phyloP scores from a whole-genome alignment of 2,888 invertebrate genomes.

The Scaptomyza caliginosa region DNA sequence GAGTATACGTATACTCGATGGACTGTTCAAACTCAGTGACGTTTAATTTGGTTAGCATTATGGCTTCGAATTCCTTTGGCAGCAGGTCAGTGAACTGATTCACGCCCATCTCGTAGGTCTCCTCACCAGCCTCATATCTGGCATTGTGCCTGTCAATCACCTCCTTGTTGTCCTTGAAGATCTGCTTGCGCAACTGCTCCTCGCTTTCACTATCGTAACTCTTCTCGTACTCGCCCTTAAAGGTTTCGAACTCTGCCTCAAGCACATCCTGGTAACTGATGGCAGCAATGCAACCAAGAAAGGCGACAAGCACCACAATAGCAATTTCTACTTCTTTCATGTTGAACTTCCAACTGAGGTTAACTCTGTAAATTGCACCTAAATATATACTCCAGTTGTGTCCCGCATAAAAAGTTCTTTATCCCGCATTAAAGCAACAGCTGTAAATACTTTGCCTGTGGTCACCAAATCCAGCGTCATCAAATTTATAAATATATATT shows the following conservation, averaged over 20 bases:
- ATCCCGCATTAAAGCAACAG: not conserved
- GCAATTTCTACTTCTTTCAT: constrained; percentile 12
- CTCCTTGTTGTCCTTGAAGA: constrained; percentile 93
- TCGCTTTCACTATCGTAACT: constrained; percentile 88
- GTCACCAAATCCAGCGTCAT: not conserved
- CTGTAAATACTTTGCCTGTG: not conserved
- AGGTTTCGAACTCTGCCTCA: constrained; percentile 20
- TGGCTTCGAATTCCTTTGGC: constrained; percentile 88
- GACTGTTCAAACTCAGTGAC: not conserved
- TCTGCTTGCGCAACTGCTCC: constrained; percentile 93
- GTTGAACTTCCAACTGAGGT: not conserved
- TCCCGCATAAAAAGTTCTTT: not conserved
- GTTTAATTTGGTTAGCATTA: constrained; percentile 15
- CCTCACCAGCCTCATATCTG: constrained; percentile 87
- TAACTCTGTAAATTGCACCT: not conserved
- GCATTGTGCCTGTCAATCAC: constrained; percentile 93
- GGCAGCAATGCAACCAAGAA: constrained; percentile 5
- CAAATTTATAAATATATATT: too few species aligned
- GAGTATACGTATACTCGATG: constrained; percentile 3
- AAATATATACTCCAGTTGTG: not conserved
- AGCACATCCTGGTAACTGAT: constrained; percentile 9
- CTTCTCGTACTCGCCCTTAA: constrained; percentile 87
- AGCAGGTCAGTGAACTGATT: constrained; percentile 95
- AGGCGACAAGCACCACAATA: not conserved
- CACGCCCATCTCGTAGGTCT: constrained; percentile 87